A percentile compares a stretch with the other conserved stretches of the same genome.
Evolutionary conservation across 2,797 vertebrate species (phyloP).

Genomic region (Anolis apletophallus): DNA sequence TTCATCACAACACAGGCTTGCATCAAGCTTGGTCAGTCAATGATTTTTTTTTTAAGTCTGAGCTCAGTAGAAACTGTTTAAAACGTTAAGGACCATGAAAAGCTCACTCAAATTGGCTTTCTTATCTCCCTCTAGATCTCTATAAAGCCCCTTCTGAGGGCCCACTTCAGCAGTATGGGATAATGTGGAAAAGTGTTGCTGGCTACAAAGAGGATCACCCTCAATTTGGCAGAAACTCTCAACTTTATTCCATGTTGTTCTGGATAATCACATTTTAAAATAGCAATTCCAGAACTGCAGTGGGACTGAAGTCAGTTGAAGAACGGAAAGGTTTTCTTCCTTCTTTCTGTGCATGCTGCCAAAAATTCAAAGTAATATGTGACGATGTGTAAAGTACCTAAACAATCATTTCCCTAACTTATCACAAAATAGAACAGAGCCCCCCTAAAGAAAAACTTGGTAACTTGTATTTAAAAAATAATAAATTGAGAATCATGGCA

Average conservation of each 20-base stretch:
- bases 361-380: not conserved
- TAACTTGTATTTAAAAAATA: not conserved
- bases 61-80: not conserved
- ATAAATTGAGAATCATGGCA: too few species aligned
- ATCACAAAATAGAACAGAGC: not conserved
- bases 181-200: not conserved
- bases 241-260: not conserved
- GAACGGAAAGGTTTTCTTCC: not conserved
- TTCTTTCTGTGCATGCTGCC: not conserved
- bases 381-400: not conserved
- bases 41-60: not conserved
- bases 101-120: too few species aligned
- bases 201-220: not conserved
- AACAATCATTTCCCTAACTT: not conserved
- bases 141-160: not conserved
- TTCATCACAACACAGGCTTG: slow-evolving; percentile 1
- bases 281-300: not conserved
- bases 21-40: not conserved
- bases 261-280: not conserved
- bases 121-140: too few species aligned
- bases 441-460: not conserved
- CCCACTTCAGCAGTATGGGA: not conserved
- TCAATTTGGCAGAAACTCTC: not conserved
- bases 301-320: not conserved
- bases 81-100: not conserved